Evolutionary conservation across 1,140 invertebrate species (phyloP), one percentile per base, ranked within the genome.

Genomic region (Cephus cinctus): DNA sequence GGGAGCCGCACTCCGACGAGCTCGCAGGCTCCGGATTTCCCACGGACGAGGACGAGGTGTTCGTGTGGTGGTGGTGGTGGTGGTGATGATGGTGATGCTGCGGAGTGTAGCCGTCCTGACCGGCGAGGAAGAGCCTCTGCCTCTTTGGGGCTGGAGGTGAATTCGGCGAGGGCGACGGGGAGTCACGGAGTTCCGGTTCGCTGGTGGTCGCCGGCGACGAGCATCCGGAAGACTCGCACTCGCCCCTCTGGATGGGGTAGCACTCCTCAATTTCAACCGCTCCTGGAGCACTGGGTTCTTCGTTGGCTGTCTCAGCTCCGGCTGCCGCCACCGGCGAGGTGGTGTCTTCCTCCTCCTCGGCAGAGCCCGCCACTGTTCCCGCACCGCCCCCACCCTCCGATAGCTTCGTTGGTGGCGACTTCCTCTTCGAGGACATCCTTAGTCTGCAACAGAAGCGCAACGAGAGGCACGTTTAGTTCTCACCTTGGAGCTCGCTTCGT

Each of bases 351-450:
- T 75, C 75, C 52, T 84, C 83, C 47, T 83, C 80, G 45, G 86
- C 85, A 59, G 81, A 81, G 39, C 81, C 81, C 52, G 76, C 76
- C 56, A 80, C 76, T 61, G 73, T 66, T 45, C 67, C 61, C 63
- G 65, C 64, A 53, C 69, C 71, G 63, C 80, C 78, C 61, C 81
- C 83, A 76, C 88, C 87, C 80, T 91, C 88, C 79, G 88, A 85
- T 78, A 92, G 82, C 82, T 92, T 92, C 54, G 88, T 89, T 77
- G 90, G 90, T 73, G 89, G 89, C 71, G 89, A 92, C 77, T 93
- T 93, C 78, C 90, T 85, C 85, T 93, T 93, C 78, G 90, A 93
- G 84, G 90, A 92, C 90, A 93, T 93, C 80, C 84, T 90, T 71
- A 75, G 58, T 86, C 89, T 91, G 84, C 39, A 83, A 83, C 58